A percentile compares a stretch with the other conserved stretches of the same genome.
Evolutionary conservation across 1,140 invertebrate species (phyloP).

Genomic region (Bilobella aurantiaca): DNA sequence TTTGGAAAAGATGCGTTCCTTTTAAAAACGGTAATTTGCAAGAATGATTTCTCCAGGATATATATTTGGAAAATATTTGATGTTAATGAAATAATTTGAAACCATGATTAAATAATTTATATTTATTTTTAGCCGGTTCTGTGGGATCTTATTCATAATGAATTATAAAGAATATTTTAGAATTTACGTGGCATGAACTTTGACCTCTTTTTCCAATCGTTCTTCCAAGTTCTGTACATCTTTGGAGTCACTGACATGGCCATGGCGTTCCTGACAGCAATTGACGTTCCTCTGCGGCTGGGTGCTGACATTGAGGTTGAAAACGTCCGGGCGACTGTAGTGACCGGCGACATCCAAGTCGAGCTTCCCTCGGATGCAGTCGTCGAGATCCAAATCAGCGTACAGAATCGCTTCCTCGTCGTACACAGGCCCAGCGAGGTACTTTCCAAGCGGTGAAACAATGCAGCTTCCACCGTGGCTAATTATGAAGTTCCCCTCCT

Average conservation of each 20-base stretch:
- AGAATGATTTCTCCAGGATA: too few species aligned
- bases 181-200: too few species aligned
- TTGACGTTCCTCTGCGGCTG: slow-evolving; percentile 8
- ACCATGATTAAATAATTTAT: too few species aligned
- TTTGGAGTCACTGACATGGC: background rate
- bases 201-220: too few species aligned
- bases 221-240: too few species aligned
- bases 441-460: slow-evolving; percentile 10
- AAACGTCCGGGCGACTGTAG: slow-evolving; percentile 19
- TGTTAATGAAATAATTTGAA: too few species aligned
- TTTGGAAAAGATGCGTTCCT: too few species aligned
- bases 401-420: slow-evolving; percentile 10
- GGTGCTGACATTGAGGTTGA: slow-evolving; percentile 14
- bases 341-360: slow-evolving; percentile 18
- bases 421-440: slow-evolving; percentile 16
- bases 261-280: background rate
- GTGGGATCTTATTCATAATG: too few species aligned
- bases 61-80: too few species aligned
- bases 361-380: slow-evolving; percentile 19
- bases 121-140: too few species aligned
- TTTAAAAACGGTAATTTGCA: too few species aligned
- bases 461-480: slow-evolving; percentile 21
- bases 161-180: too few species aligned
- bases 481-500: slow-evolving; percentile 14
- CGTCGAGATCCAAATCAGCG: slow-evolving; percentile 17